Conservation (phyloP, 1,140 invertebrate species). For the Micrasema longulum region DNA sequence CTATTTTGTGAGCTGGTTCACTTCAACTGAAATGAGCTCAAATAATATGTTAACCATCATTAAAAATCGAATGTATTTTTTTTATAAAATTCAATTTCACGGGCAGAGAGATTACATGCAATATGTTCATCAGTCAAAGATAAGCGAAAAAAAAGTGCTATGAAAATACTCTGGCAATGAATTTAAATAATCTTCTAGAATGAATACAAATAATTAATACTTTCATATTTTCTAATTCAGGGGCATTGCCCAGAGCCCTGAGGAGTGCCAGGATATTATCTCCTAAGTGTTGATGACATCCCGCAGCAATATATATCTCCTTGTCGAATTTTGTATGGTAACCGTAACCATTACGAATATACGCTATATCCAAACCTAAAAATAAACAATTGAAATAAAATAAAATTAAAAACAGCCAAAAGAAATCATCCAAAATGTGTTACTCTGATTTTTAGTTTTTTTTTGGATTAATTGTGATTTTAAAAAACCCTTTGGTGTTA, state of each 20-base stretch:
- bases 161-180: neutral
- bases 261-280: constrained; percentile 13
- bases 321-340: constrained; percentile 19
- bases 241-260: constrained; percentile 6
- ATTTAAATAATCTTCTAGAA: neutral
- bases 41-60: too few relatives aligned
- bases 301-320: constrained; percentile 4
- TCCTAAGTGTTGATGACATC: constrained; percentile 19
- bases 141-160: neutral
- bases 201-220: neutral
- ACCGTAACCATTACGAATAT: constrained; percentile 6
- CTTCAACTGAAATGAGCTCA: too few relatives aligned
- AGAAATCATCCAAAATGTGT: neutral
- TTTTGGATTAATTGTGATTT: neutral
- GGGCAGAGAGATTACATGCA: neutral
- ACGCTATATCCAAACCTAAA: constrained; percentile 24
- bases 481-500: neutral
- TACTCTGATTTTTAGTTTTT: neutral
- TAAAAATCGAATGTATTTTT: neutral
- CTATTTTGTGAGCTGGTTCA: too few relatives aligned
- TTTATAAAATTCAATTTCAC: neutral
- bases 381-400: neutral
- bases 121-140: neutral
- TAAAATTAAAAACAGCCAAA: neutral
- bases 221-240: constrained; percentile 17